Evolutionary conservation across 2,113 vertebrate species (phyloP).

Genomic region (Rhinolophus sinicus): DNA sequence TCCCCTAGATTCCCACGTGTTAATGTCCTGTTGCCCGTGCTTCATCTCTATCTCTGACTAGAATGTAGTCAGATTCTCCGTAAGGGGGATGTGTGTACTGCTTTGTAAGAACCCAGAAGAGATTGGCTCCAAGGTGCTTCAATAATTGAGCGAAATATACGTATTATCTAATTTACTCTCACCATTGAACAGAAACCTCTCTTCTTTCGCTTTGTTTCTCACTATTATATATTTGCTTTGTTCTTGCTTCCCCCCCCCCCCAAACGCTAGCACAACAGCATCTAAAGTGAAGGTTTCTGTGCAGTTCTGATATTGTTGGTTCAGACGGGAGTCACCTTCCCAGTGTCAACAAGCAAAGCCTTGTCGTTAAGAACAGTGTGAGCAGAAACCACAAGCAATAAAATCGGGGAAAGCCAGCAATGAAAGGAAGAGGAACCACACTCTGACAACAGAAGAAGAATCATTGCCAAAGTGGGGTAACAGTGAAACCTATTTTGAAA

Average conservation of each 20-base stretch:
- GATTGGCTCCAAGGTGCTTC: neutral
- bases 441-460: slow-evolving; percentile 21
- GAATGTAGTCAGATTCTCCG: neutral
- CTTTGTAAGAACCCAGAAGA: neutral
- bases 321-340: slow-evolving; percentile 68
- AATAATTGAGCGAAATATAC: neutral
- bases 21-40: neutral
- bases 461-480: neutral
- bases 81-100: neutral
- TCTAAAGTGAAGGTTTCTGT: slow-evolving; percentile 12
- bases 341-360: slow-evolving; percentile 41
- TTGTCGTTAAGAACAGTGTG: slow-evolving; percentile 54
- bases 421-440: neutral
- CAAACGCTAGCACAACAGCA: neutral
- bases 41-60: neutral
- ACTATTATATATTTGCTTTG: neutral
- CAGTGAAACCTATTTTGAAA: slow-evolving; percentile 5
- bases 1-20: neutral
- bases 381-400: slow-evolving; percentile 37
- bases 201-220: neutral
- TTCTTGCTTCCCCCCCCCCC: neutral
- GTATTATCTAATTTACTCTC: neutral
- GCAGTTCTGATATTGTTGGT: slow-evolving; percentile 27
- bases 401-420: slow-evolving; percentile 14
- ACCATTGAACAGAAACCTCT: neutral